Evolutionary conservation across 1,140 invertebrate species (phyloP), one percentile per base, ranked within the genome.

Genomic region (Argopecten irradians): DNA sequence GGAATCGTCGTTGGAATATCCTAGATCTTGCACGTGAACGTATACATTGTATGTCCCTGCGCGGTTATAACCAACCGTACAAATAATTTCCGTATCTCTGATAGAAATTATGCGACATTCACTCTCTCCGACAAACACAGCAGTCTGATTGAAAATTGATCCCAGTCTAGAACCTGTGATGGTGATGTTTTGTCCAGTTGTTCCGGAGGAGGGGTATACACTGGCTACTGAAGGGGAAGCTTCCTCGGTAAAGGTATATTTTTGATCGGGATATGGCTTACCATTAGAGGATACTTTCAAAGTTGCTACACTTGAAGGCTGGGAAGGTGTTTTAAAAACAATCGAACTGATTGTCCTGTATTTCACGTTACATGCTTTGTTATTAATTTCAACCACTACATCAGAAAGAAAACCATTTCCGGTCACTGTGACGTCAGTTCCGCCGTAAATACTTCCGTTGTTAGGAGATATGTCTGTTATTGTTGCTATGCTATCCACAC

Each of bases 401-500:
- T 71, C 90, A 82, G 83, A 43, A 71, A 86, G 43, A 90, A 93
- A 93, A 13, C 92, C 92, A 85, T 90, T 91, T 34, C 93, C 93
- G 0, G 82, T 87, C 0, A 93, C 89, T 0, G 86, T 88, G 11
- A 93, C 13, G 19, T 83, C 13, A 14, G 91, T 90, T 14, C 92
- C 93, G 46, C 94, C 94, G 55, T 92, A 89, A 1, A 94, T 83
- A 7, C 93, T 93, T 32, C 94, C 94, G 16, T 41, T 32, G 0
- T 34, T 36, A n/a, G 94, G 94, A 0, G 34, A 87, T 43, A 94
- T 88, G 34, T 86, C 89, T 0, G 89, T 90, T 19, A 94, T 84
- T 33, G 39, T 33, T 14, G 35, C 11, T 55, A 11, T 0, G 33
- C 88, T 82, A 0, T 32, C 83, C 55, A 89, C 33, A 39, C 34